phyloP scores from a whole-genome alignment of 2,797 vertebrate species.

The Phyllotis vaccarum region DNA sequence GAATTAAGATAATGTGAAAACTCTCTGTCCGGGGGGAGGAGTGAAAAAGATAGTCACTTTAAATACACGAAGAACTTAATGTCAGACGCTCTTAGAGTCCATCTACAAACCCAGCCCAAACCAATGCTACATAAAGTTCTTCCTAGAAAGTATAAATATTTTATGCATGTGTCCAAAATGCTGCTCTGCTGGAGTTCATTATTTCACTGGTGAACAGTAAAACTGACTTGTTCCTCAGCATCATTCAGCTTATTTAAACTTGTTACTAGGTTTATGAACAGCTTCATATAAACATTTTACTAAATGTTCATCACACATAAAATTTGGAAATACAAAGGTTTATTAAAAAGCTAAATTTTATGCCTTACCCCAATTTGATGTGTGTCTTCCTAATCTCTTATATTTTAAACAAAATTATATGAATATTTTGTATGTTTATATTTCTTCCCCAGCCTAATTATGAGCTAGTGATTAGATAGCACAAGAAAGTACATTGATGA shows the following conservation, averaged over 20 bases:
- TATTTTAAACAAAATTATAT: slow-evolving; percentile 40
- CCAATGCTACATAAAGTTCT: slow-evolving; percentile 81
- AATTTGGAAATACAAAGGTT: slow-evolving; percentile 38
- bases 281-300: slow-evolving; percentile 40
- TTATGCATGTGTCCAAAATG: slow-evolving; percentile 68
- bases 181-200: slow-evolving; percentile 71
- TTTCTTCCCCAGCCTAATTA: neutral
- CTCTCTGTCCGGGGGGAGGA: slow-evolving; percentile 60
- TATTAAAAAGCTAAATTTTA: slow-evolving; percentile 29
- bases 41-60: slow-evolving; percentile 73
- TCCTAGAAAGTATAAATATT: slow-evolving; percentile 76
- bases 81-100: neutral
- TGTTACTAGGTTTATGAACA: neutral
- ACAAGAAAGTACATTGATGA: slow-evolving; percentile 5
- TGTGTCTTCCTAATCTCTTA: neutral
- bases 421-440: neutral
- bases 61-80: slow-evolving; percentile 76
- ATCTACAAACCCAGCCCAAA: slow-evolving; percentile 74
- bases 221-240: neutral
- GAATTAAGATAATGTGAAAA: slow-evolving; percentile 74
- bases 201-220: slow-evolving; percentile 29
- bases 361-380: slow-evolving; percentile 16
- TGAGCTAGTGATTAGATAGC: neutral
- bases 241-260: slow-evolving; percentile 18
- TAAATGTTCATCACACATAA: neutral